A percentile compares a stretch with the other conserved stretches of the same genome.
phyloP scores from a whole-genome alignment of 2,797 vertebrate genomes.

The Anableps anableps region DNA sequence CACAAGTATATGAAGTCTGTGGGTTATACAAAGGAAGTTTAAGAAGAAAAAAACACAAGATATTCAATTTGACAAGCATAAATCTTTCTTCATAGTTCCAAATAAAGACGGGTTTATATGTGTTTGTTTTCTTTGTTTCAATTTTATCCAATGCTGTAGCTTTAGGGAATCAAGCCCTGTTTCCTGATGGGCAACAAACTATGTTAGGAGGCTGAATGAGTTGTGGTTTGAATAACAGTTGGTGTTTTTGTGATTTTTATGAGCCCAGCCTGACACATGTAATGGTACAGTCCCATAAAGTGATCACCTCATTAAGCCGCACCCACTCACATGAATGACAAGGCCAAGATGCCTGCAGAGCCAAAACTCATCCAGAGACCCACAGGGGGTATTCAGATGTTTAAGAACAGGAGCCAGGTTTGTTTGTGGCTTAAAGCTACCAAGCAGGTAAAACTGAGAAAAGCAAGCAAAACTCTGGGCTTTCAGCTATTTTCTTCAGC shows the following conservation, averaged over 20 bases:
- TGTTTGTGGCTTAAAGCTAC: not conserved
- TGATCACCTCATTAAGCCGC: no score
- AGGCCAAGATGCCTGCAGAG: no score
- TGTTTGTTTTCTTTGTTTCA: not conserved
- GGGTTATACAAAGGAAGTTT: not conserved
- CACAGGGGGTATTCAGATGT: no score
- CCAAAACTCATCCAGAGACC: no score
- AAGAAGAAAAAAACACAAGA: not conserved
- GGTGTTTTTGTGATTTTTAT: no score
- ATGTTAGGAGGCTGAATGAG: not conserved
- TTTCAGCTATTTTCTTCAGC: not conserved
- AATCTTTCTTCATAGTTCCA: not conserved
- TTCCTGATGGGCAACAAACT: not conserved
- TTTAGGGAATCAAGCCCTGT: not conserved
- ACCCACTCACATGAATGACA: no score
- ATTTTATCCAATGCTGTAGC: not conserved
- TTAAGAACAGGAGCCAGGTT: no score
- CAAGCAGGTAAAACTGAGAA: not conserved
- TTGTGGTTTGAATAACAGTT: not conserved
- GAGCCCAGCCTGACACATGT: no score
- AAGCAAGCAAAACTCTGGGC: not conserved
- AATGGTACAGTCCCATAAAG: no score
- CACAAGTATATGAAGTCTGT: not conserved
- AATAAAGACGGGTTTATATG: not conserved
- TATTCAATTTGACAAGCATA: not conserved